phyloP scores from a whole-genome alignment of 1,140 invertebrate genomes.

The Hycleus cichorii region DNA sequence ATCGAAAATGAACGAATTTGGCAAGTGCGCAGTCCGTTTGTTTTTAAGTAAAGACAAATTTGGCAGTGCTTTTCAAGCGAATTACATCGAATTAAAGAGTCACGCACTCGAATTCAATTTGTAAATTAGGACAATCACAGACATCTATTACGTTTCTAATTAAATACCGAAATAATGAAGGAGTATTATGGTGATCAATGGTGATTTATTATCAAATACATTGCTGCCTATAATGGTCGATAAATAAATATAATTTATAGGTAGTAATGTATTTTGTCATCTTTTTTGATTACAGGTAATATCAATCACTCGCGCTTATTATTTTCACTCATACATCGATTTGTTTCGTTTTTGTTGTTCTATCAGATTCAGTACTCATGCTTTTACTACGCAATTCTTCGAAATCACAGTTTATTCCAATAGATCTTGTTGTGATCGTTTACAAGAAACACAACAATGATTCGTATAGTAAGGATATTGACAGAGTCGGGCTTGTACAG shows the following conservation, averaged over 20 bases:
- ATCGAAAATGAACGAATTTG: constrained; percentile 8
- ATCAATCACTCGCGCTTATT: constrained; percentile 10
- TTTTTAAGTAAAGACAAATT: constrained; percentile 7
- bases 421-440: constrained; percentile 35
- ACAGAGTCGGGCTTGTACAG: constrained; percentile 70
- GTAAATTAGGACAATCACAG: constrained; percentile 20
- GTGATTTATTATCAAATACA: not conserved
- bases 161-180: not conserved
- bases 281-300: no score
- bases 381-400: constrained; percentile 19
- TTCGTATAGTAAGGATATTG: constrained; percentile 71
- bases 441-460: constrained; percentile 69
- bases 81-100: constrained; percentile 16
- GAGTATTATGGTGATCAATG: constrained; percentile 11
- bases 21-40: constrained; percentile 21
- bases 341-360: not conserved
- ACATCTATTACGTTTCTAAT: constrained; percentile 14
- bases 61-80: constrained; percentile 21
- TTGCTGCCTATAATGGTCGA: not conserved
- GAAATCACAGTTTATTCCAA: constrained; percentile 26
- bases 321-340: constrained; percentile 1
- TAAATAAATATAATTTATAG: no score
- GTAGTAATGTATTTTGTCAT: no score
- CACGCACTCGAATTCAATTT: constrained; percentile 9
- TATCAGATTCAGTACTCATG: constrained; percentile 19